phyloP scores from a whole-genome alignment of 2,113 vertebrate genomes.

The Athene noctua region DNA sequence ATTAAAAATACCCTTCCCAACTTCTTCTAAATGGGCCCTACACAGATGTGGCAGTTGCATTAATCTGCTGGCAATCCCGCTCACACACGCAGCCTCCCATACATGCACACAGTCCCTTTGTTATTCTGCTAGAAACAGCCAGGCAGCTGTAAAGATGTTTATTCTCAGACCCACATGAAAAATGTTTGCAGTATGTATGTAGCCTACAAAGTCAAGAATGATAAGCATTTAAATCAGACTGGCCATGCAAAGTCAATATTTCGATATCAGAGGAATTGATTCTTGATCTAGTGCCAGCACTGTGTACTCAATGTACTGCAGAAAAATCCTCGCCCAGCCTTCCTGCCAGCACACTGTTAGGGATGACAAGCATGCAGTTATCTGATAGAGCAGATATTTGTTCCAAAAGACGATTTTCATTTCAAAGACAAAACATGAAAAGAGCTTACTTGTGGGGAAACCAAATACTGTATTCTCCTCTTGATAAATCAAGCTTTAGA shows the following conservation, averaged over 20 bases:
- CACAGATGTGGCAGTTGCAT: not conserved
- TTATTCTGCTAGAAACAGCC: constrained; percentile 11
- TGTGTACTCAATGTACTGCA: constrained; percentile 58
- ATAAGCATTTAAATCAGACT: constrained; percentile 68
- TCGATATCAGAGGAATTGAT: constrained; percentile 68
- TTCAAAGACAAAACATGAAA: constrained; percentile 75
- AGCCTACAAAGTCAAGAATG: constrained; percentile 61
- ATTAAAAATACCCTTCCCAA: constrained; percentile 18
- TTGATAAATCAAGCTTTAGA: constrained; percentile 59
- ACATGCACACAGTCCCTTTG: constrained; percentile 31
- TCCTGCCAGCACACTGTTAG: constrained; percentile 55
- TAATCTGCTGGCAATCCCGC: not conserved
- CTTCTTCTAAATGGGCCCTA: not conserved
- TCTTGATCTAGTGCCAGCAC: constrained; percentile 61
- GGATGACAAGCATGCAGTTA: constrained; percentile 60
- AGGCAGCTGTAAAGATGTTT: constrained; percentile 35
- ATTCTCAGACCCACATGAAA: constrained; percentile 31
- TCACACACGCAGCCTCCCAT: not conserved
- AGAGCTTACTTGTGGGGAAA: constrained; percentile 64
- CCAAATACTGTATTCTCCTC: constrained; percentile 64
- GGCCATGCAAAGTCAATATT: constrained; percentile 65
- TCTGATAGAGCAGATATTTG: constrained; percentile 62
- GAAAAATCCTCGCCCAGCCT: constrained; percentile 50
- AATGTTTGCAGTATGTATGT: constrained; percentile 34
- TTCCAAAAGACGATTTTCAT: constrained; percentile 72